phyloP scores from a whole-genome alignment of 2,888 invertebrate genomes.

The Calameuta filiformis region DNA sequence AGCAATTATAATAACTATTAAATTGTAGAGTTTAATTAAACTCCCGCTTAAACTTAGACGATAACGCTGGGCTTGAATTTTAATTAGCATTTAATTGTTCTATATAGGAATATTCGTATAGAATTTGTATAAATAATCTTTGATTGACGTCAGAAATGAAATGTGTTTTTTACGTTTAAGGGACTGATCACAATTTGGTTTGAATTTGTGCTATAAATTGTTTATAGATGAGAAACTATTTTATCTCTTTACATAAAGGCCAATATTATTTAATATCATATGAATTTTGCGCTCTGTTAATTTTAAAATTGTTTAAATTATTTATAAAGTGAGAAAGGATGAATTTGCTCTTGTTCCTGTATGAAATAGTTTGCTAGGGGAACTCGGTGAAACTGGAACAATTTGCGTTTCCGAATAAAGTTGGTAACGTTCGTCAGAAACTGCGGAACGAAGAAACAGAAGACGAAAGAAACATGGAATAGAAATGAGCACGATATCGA shows the following conservation, averaged over 20 bases:
- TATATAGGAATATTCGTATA: background rate
- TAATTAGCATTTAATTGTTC: background rate
- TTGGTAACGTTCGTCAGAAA: background rate
- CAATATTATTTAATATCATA: background rate
- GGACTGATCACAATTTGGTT: background rate
- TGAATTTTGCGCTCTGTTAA: background rate
- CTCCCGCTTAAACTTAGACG: background rate
- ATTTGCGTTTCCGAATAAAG: background rate
- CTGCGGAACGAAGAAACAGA: background rate
- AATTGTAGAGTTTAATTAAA: background rate
- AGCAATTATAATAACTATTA: background rate
- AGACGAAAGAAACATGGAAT: slow-evolving; percentile 6
- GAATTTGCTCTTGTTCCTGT: background rate
- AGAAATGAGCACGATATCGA: slow-evolving; percentile 14
- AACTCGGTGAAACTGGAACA: background rate
- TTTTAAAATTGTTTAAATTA: background rate
- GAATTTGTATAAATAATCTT: background rate
- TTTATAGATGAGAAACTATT: background rate
- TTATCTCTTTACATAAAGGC: background rate
- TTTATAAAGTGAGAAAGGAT: background rate
- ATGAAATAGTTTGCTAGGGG: background rate
- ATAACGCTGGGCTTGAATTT: background rate
- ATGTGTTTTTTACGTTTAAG: background rate
- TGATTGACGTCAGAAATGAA: background rate
- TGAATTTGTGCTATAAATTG: background rate